These are phyloP conservation scores for Peucedramus taeniatus DNA, from an alignment of 2,113 vertebrate genomes.

Conservation along the genomic window DNA sequence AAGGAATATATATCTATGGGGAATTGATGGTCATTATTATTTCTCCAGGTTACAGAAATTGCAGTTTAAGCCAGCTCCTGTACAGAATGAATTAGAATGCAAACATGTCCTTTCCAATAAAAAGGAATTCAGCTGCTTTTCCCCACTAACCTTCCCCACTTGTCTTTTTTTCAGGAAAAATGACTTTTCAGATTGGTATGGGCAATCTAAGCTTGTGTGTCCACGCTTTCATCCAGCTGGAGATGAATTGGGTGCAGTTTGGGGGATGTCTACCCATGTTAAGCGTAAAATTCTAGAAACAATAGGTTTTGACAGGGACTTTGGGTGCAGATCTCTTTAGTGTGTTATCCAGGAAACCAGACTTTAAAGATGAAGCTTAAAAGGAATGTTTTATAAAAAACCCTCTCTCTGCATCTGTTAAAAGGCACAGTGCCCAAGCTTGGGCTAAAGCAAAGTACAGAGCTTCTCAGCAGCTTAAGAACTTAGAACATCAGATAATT, in stretches of 20 bases:
- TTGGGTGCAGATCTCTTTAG: background rate
- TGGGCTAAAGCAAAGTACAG: background rate
- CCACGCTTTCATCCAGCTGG: background rate
- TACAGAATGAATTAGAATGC: background rate
- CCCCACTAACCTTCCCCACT: background rate
- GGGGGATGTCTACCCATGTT: too few species aligned
- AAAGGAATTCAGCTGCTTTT: background rate
- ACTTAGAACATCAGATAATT: background rate
- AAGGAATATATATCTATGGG: background rate
- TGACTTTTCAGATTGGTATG: background rate
- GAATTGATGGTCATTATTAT: background rate
- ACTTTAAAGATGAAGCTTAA: background rate
- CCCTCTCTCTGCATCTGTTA: background rate
- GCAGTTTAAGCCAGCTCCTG: background rate
- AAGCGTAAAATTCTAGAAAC: background rate
- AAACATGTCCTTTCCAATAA: background rate
- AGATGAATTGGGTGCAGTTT: background rate
- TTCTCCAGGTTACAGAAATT: background rate
- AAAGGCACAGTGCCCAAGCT: background rate
- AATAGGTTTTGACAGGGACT: background rate
- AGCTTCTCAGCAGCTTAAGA: background rate
- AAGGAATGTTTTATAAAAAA: background rate
- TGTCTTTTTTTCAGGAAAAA: background rate
- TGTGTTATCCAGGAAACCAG: background rate
- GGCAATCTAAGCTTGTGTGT: background rate